A percentile compares a stretch with the other conserved stretches of the same genome.
Evolutionary conservation across 1,140 invertebrate genomes (phyloP).

Genomic region (Lepidurus packardi): DNA sequence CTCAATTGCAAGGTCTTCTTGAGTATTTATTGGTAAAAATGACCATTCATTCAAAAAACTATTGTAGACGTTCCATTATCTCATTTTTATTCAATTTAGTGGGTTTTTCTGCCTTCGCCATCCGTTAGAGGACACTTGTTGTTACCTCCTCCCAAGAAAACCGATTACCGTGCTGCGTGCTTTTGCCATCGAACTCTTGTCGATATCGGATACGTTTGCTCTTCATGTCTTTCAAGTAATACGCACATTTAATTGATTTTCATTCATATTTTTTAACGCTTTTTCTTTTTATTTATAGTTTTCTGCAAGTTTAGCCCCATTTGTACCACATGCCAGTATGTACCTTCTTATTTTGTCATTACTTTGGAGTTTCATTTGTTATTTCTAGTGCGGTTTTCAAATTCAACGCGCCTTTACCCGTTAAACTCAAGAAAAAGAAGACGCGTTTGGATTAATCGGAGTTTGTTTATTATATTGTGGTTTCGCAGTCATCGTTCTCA

Average conservation of each 20-base stretch:
- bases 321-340: slow-evolving; percentile 95
- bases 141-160: slow-evolving; percentile 78
- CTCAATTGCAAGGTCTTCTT: slow-evolving; percentile 71
- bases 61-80: slow-evolving; percentile 23
- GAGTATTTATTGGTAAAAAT: slow-evolving; percentile 80
- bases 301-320: slow-evolving; percentile 97
- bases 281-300: slow-evolving; percentile 60
- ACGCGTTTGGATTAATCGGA: slow-evolving; percentile 36
- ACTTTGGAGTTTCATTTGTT: slow-evolving; percentile 36
- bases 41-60: slow-evolving; percentile 30
- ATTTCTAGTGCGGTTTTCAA: slow-evolving; percentile 75
- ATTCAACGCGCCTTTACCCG: slow-evolving; percentile 62
- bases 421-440: slow-evolving; percentile 69
- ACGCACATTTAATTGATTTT: slow-evolving; percentile 33
- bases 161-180: slow-evolving; percentile 93
- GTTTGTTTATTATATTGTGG: not conserved
- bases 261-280: slow-evolving; percentile 1
- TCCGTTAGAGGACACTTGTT: slow-evolving; percentile 72
- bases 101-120: slow-evolving; percentile 87
- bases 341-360: slow-evolving; percentile 39
- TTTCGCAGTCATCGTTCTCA: not conserved
- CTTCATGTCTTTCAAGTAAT: slow-evolving; percentile 91
- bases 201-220: slow-evolving; percentile 95
- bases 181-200: slow-evolving; percentile 96
- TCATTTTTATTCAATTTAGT: slow-evolving; percentile 53